Conservation (phyloP, 1,140 invertebrate genomes). For the Apis dorsata region DNA sequence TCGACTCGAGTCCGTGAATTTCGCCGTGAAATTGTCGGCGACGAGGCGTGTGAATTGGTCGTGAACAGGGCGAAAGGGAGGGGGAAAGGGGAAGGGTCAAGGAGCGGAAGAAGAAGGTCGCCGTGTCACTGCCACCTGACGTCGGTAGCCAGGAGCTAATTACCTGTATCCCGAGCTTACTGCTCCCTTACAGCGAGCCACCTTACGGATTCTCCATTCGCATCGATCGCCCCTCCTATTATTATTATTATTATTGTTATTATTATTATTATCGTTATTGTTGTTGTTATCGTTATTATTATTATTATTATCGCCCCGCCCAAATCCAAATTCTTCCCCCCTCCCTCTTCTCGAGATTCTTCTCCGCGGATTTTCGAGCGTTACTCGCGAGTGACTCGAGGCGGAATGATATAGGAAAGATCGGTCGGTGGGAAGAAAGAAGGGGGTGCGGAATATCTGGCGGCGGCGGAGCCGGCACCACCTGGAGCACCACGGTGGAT, state of each 20-base stretch:
- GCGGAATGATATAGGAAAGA: neutral
- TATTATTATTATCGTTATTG: neutral
- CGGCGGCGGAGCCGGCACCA: slow-evolving; percentile 12
- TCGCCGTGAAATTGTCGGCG: neutral
- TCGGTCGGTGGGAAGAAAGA: neutral
- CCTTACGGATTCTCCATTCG: neutral
- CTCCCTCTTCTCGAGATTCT: neutral
- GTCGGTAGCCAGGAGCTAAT: slow-evolving; percentile 72
- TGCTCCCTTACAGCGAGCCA: too few species aligned
- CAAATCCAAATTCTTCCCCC: neutral
- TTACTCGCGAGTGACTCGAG: too few species aligned
- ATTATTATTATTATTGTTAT: too few species aligned
- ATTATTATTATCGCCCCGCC: neutral
- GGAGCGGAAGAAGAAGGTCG: slow-evolving; percentile 39
- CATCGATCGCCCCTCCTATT: slow-evolving; percentile 11
- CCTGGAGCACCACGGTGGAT: slow-evolving; percentile 25
- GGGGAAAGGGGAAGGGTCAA: neutral
- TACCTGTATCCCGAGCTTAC: slow-evolving; percentile 65
- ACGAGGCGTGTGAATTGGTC: slow-evolving; percentile 22
- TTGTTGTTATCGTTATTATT: too few species aligned
- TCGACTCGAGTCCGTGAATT: too few species aligned
- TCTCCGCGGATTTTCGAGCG: neutral
- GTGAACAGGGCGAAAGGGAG: neutral
- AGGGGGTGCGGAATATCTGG: neutral
- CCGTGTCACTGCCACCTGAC: slow-evolving; percentile 74